Evolutionary conservation across 2,113 vertebrate genomes (phyloP), one percentile per base, ranked within the genome.

Genomic region (Desmodus rotundus): DNA sequence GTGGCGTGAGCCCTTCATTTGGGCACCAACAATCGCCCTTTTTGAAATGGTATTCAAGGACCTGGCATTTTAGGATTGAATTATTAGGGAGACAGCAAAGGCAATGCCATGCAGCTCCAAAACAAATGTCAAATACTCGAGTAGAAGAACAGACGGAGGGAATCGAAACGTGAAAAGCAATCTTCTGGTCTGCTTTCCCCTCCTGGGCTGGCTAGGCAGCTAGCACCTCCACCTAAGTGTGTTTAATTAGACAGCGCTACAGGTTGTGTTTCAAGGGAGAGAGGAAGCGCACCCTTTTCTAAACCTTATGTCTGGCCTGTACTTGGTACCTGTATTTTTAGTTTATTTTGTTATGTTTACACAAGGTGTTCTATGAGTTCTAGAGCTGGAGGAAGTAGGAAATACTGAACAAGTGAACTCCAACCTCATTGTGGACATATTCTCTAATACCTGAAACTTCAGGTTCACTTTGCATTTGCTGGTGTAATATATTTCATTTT

Each of bases 1-100:
- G 88, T 76, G 67, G 10, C 5, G 3, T 1, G 24, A 88, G 43
- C 77, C 22, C 89, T 86, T 81, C 20, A 3, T 63, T 38, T 78
- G 84, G 19, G 20, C 80, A 81, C 68, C 50, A 5, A 58, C 63
- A 76, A 22, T 15, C 87, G 43, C 84, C 90, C 84, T 90, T 93
- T 93, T 50, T 16, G 50, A 87, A 87, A 68, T 3, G 28, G 88
- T 70, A 91, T 91, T 54, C 92, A 89, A 87, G 70, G 95, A 68
- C 89, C 80, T 80, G 87, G 68, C 43, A 80, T 83, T 89, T 65
- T 47, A 89, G 74, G 41, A 56, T 93, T 84, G 91, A 74, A 61
- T 95, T 56, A 72, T 73, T 31, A 56, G 80, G 80, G 28, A 54
- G 78, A 61, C 33, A 77, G 91, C 41, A 43, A 41, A 80, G 73